Base-by-base conservation (phyloP, 1,140 invertebrate genomes). In the Kradibia gibbosae region DNA sequence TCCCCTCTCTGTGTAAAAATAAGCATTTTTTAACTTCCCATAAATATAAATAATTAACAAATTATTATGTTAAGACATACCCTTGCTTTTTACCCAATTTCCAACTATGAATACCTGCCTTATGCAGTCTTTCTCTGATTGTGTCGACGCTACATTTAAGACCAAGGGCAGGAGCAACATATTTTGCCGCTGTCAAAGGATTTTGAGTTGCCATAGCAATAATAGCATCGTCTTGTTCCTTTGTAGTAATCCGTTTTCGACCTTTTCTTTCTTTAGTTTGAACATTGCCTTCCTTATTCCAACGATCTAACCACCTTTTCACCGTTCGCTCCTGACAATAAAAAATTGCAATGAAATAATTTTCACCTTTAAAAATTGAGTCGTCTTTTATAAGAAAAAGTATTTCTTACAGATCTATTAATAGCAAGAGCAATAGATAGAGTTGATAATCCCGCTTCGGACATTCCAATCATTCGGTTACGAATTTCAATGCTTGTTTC, bases 391-490 rank as follows among this genome's bases (percentile, higher is more conserved):
- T 39, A 15, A 31, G 48, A 25, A 28, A 76, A 48, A 62, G 0
- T 20, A 72, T 73, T 78, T 83, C 86, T 85, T 88, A 91, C 91
- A 70, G 91, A 91, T 90, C 91, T 88, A 79, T 91, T 90, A 42
- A 91, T 89, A 34, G 91, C 90, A 20, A 91, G 85, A 31, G 91
- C 91, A 72, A 91, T 91, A 7, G 91, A 91, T 42, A 91, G 78
- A 5, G 91, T 91, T 22, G 91, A 91, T 31, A 91, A 74, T 82
- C 91, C 91, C n/a, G 91, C 91, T 62, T 91, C 90, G 0, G 91
- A 88, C 91, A 91, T 91, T 42, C 91, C 91, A 48, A 91, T 91
- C 91, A 91, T 91, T 72, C 91, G 87, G 84, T 91, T 91, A 34
- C 91, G 87, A 73, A 91, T 89, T 83, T 91, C 91, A 25, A 91